Conservation (phyloP, 2,113 vertebrate species). For the Emberiza fucata region DNA sequence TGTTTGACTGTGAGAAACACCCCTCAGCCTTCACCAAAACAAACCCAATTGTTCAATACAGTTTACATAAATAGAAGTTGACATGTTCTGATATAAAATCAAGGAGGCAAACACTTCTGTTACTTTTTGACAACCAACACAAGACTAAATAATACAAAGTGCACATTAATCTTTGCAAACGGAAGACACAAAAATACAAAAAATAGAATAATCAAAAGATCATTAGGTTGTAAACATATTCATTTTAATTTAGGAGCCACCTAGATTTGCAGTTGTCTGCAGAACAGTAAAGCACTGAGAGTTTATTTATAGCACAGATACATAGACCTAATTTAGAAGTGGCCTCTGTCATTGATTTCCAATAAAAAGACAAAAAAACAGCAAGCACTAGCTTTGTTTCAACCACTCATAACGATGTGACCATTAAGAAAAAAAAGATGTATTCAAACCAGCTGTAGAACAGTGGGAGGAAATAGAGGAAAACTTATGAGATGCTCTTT, state of each 20-base stretch:
- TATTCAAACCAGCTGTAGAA: neutral
- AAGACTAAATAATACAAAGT: neutral
- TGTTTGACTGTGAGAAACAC: neutral
- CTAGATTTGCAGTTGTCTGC: neutral
- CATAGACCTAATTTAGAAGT: constrained; percentile 40
- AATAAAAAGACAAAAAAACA: constrained; percentile 17
- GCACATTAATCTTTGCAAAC: neutral
- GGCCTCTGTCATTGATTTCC: constrained; percentile 45
- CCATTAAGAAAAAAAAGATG: neutral
- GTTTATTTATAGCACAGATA: constrained; percentile 26
- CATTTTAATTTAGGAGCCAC: neutral
- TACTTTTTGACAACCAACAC: neutral
- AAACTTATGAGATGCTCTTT: neutral
- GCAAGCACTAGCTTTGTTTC: neutral
- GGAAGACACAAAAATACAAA: neutral
- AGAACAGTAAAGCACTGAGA: neutral
- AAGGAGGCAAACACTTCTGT: neutral
- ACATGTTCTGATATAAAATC: neutral
- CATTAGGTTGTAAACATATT: neutral
- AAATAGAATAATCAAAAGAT: neutral
- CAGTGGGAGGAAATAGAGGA: neutral
- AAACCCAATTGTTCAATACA: neutral
- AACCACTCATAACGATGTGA: neutral
- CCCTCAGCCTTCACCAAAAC: neutral
- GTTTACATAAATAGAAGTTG: neutral